A percentile compares a stretch with the other conserved stretches of the same genome.
Conservation (phyloP, 2,888 invertebrate genomes). For the Erannis defoliaria region DNA sequence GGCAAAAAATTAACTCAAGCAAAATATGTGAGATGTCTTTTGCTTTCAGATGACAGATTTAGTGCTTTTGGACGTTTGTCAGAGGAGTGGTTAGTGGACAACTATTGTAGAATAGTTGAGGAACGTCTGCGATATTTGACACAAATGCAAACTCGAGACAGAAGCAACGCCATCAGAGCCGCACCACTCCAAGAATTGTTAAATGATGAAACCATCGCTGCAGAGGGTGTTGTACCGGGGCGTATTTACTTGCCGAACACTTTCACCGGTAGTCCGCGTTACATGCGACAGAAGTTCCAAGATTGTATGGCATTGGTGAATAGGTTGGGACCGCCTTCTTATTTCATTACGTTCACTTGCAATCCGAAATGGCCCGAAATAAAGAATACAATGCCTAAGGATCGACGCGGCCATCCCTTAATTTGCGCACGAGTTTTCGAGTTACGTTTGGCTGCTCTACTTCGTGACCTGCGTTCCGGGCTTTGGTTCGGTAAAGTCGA, state of each 20-base stretch:
- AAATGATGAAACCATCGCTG: background rate
- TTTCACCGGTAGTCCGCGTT: conserved; percentile 20
- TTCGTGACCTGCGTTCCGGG: conserved; percentile 11
- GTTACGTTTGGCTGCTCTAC: too few relatives aligned
- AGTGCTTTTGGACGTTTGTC: conserved; percentile 5
- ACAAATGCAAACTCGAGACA: too few relatives aligned
- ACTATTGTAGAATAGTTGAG: background rate
- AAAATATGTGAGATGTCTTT: too few relatives aligned
- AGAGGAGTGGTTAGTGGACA: background rate
- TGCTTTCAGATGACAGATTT: too few relatives aligned
- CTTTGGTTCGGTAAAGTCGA: conserved; percentile 8
- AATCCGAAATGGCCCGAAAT: conserved; percentile 17
- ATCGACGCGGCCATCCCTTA: too few relatives aligned
- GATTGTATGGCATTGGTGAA: conserved; percentile 5
- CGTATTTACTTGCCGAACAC: conserved; percentile 8
- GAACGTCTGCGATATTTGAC: background rate
- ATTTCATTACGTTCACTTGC: conserved; percentile 16
- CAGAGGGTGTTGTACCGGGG: background rate
- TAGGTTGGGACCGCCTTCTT: conserved; percentile 4
- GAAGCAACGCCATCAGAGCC: too few relatives aligned
- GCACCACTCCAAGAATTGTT: background rate
- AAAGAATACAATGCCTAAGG: too few relatives aligned
- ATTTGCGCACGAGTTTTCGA: too few relatives aligned
- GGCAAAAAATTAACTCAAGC: too few relatives aligned
- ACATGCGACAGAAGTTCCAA: background rate